Evolutionary conservation across 2,113 vertebrate genomes (phyloP), one percentile per base, ranked within the genome.

Genomic region (Thunnus maccoyii): DNA sequence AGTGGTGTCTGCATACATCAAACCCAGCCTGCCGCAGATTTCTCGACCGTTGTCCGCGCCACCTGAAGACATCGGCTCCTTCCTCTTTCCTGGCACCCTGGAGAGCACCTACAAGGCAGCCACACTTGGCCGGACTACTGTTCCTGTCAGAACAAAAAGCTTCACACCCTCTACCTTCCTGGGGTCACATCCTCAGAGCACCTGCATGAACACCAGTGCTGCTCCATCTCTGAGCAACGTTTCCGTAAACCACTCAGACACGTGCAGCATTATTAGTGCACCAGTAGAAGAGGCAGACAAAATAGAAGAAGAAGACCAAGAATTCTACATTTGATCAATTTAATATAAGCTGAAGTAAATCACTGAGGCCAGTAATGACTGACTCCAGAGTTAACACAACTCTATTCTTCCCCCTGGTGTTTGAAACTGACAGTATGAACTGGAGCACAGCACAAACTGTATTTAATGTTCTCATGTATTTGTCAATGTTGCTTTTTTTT

Each of bases 1-100:
- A 0, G 96, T 97, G 70, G 95, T 98, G 72, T 99, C 98, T 0
- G 97, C 96, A 0, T 97, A 98, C 52, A 94, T 96, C 5, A 93
- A 91, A n/a, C 91, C 83, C 68, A 78, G 71, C 57, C 57, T 92
- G 25, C 83, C 78, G 25, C 65, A 61, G 54, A 76, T 84, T 41
- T 51, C 86, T 60, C 94, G 93, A 18, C 94, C 90, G 0, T 17
- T 89, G 3, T 94, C 95, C 0, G 66, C 93, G 0, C 80, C 71
- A 10, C 93, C 92, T 0, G 85, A 89, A 41, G 83, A 87, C 68
- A 56, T 83, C 25, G 41, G 82, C 11, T 63, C 83, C 30, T 50
- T n/a, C 17, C 48, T 78, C 0, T 85, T 79, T 47, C 84, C 86
- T 0, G n/a, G 32, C 22, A n/a, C 75, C 22, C 65, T 55, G 3